phyloP scores from a whole-genome alignment of 2,113 vertebrate species.

The Oncorhynchus keta region DNA sequence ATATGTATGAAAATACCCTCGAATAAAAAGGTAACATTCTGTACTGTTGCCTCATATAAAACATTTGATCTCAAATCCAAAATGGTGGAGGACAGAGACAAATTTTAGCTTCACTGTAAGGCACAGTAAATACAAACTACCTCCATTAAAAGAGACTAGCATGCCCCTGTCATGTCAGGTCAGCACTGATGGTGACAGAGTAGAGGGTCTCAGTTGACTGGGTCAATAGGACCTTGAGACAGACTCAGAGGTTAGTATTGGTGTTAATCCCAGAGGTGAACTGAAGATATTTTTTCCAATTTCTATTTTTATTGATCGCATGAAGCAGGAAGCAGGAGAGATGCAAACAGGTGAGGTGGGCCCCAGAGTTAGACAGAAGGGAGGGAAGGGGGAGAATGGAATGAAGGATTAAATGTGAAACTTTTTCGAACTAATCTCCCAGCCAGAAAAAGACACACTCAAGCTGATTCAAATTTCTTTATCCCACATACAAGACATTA shows the following conservation, averaged over 20 bases:
- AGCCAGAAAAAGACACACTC: constrained; percentile 4
- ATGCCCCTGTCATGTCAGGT: neutral
- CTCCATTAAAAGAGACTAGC: neutral
- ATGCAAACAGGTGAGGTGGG: constrained; percentile 2
- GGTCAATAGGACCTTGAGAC: constrained; percentile 30
- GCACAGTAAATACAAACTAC: too few species aligned
- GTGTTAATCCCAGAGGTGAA: constrained; percentile 21
- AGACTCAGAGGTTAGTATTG: neutral
- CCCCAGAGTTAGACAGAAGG: neutral
- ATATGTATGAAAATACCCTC: too few species aligned
- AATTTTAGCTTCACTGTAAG: too few species aligned
- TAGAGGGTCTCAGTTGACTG: neutral
- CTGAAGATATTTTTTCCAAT: constrained; percentile 34
- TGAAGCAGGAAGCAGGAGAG: constrained; percentile 1
- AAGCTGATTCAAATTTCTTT: neutral
- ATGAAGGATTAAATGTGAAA: neutral
- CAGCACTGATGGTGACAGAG: neutral
- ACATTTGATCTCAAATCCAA: too few species aligned
- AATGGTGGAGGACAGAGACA: too few species aligned
- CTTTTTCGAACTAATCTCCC: neutral
- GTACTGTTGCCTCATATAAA: too few species aligned
- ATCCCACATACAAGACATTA: too few species aligned
- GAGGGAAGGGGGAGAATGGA: neutral
- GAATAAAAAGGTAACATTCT: too few species aligned
- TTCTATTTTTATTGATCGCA: constrained; percentile 43